Evolutionary conservation across 2,113 vertebrate species (phyloP).

Genomic region (Oncorhynchus gorbuscha): DNA sequence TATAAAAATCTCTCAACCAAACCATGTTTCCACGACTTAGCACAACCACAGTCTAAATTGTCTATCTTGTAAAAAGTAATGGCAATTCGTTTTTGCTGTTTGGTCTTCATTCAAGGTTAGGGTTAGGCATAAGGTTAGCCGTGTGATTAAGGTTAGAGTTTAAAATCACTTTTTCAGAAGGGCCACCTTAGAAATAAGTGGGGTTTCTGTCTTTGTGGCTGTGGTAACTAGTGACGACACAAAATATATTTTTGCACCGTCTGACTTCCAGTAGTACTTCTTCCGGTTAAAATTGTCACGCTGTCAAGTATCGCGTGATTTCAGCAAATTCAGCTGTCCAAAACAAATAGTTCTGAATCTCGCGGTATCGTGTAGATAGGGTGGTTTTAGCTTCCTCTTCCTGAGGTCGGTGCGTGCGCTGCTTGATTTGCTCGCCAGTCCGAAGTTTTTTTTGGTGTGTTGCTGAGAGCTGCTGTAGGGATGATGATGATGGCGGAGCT

Average conservation of each 20-base stretch:
- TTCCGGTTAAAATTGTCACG: not conserved
- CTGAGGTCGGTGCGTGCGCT: conserved; percentile 66
- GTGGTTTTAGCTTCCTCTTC: conserved; percentile 50
- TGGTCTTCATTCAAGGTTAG: too few species aligned
- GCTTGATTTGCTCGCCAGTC: conserved; percentile 43
- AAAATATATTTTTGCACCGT: not conserved
- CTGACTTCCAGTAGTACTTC: not conserved
- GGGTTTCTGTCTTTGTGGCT: too few species aligned
- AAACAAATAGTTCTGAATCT: conserved; percentile 28
- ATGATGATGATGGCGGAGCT: conserved; percentile 89
- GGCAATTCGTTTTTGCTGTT: too few species aligned
- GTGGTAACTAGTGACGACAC: too few species aligned
- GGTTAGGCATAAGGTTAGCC: too few species aligned
- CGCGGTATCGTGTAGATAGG: conserved; percentile 53
- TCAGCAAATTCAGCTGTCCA: not conserved
- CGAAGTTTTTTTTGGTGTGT: conserved; percentile 55
- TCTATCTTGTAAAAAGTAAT: too few species aligned
- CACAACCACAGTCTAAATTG: too few species aligned
- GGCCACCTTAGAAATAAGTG: too few species aligned
- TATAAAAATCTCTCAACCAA: too few species aligned
- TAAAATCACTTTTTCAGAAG: too few species aligned
- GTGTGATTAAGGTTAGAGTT: too few species aligned
- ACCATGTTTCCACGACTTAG: too few species aligned
- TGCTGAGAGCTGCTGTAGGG: conserved; percentile 72
- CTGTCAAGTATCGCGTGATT: conserved; percentile 11